Percentiles rank a stretch among this genome's conserved stretches.
phyloP scores from a whole-genome alignment of 1,140 invertebrate genomes.

The Ostrea edulis region DNA sequence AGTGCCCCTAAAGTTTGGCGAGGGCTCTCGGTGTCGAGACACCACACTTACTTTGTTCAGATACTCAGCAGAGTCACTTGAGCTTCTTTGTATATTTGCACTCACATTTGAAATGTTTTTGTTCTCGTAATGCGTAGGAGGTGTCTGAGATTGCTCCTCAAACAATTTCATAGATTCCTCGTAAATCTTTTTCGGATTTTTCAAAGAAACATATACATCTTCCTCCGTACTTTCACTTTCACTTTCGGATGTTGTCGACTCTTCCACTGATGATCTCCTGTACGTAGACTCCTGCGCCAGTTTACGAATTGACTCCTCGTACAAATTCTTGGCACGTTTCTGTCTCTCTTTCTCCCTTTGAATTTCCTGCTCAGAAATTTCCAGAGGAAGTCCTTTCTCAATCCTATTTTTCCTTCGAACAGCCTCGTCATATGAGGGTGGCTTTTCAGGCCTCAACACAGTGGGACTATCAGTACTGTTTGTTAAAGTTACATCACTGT shows the following conservation, averaged over 20 bases:
- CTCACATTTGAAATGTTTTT: constrained; percentile 34
- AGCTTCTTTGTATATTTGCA: constrained; percentile 59
- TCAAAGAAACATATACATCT: constrained; percentile 57
- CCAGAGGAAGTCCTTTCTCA: constrained; percentile 63
- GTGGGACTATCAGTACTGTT: constrained; percentile 45
- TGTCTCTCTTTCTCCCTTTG: constrained; percentile 76
- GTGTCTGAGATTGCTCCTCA: constrained; percentile 57
- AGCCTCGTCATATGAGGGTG: constrained; percentile 74
- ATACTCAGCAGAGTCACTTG: constrained; percentile 63
- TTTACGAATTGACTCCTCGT: constrained; percentile 79
- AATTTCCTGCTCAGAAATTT: constrained; percentile 71
- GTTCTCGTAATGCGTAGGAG: not conserved
- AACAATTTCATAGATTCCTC: constrained; percentile 63
- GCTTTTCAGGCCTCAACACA: constrained; percentile 62
- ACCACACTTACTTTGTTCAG: constrained; percentile 49
- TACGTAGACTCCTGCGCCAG: constrained; percentile 69
- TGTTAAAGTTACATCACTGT: constrained; percentile 49
- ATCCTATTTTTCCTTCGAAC: constrained; percentile 71
- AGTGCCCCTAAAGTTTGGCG: not conserved
- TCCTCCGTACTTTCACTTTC: constrained; percentile 51
- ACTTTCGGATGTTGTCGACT: constrained; percentile 18
- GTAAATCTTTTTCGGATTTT: constrained; percentile 62
- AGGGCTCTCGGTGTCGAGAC: constrained; percentile 14
- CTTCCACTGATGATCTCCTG: not conserved
- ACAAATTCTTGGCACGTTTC: constrained; percentile 77